Conservation (phyloP, 2,113 vertebrate genomes). For the Gallinago jamesoni region DNA sequence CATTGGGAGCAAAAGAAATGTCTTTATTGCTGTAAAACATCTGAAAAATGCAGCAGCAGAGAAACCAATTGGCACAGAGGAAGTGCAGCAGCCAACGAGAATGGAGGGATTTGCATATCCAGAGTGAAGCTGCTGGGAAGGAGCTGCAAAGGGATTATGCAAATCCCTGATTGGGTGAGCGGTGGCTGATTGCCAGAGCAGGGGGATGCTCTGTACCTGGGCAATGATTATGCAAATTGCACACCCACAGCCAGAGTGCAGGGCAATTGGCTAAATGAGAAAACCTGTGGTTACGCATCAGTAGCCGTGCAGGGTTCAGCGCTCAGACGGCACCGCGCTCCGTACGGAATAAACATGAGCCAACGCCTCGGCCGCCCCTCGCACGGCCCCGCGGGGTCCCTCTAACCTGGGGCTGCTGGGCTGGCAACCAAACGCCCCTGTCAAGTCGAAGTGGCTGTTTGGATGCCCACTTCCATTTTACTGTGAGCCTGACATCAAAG, state of each 20-base stretch:
- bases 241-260: conserved; percentile 21
- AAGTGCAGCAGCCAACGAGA: conserved; percentile 45
- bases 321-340: not conserved
- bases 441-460: not conserved
- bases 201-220: conserved; percentile 26
- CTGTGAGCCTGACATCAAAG: no score
- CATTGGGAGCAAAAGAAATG: not conserved
- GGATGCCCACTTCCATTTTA: not conserved
- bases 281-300: not conserved
- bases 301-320: not conserved
- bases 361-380: not conserved
- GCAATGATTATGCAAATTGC: conserved; percentile 50
- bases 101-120: conserved; percentile 49
- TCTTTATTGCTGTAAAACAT: not conserved
- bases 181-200: conserved; percentile 59
- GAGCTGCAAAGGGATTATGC: conserved; percentile 59
- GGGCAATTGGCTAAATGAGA: conserved; percentile 41
- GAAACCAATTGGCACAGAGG: not conserved
- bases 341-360: not conserved
- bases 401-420: fast-evolving
- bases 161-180: conserved; percentile 62
- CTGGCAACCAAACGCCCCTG: fast-evolving
- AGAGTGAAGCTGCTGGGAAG: conserved; percentile 48
- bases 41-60: not conserved
- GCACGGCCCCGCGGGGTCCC: fast-evolving